Base-by-base conservation (phyloP, 2,797 vertebrate genomes). In the Xiphorhynchus erythropygius region DNA sequence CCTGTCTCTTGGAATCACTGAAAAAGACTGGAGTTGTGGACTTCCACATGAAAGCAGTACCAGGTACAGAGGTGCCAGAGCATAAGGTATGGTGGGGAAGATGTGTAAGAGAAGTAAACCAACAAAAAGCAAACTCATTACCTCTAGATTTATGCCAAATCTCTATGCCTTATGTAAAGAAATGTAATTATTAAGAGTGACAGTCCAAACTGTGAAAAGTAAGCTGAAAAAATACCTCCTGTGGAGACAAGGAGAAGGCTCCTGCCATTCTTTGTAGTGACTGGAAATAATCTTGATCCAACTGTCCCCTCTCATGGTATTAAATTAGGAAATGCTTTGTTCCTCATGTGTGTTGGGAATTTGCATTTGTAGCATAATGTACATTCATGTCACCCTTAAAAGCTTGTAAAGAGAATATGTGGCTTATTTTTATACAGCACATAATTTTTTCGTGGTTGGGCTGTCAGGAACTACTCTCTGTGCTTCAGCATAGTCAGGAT, bases 1-100 rank as follows among this genome's bases (percentile, higher is more conserved):
- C 41, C 19, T 86, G 84, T 76, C 86, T 98, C 21, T 41, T 98
- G 82, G 98, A 98, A 79, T 98, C 98, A 0, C 82, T 99, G 74
- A 98, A 98, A 91, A 97, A 97, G 85, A 98, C 97, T 1, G 98
- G 98, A 33, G 97, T 99, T 57, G 96, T 98, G 39, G 98, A 99
- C 89, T 99, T 99, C 83, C 98, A 98, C 69, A 98, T 99, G 98
- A 99, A 98, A 97, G 99, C 99, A 2, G 99, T 99, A 44, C 99
- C 99, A 13, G 99, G 99, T 67, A 99, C 99, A 5, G 99, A 99
- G 97, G 97, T 99, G 44, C 99, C 99, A 67, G 98, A 98, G 75
- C 99, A 99, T 93, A 98, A 99, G 98, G 99, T 99, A 95, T 65
- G 97, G 25, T 85, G 75, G 71, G 55, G 18, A 16, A 78, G 21